A percentile compares a stretch with the other conserved stretches of the same genome.
These are phyloP conservation scores for Auanema sp. DNA, from an alignment of 2,888 invertebrate genomes.

Conservation along the genomic window DNA sequence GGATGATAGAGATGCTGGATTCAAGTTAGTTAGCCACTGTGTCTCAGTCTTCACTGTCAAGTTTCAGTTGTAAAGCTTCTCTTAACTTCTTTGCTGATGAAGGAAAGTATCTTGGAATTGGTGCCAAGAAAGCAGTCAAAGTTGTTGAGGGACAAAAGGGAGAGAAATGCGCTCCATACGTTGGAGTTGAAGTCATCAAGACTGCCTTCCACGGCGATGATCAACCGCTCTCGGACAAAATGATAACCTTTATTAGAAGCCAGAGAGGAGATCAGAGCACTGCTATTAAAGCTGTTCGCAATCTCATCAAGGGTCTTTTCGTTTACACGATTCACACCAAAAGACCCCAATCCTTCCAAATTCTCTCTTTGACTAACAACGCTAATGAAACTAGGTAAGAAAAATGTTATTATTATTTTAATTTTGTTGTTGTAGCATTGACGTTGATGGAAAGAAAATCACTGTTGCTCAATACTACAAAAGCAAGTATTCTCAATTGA, in stretches of 20 bases:
- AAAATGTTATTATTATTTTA: background rate
- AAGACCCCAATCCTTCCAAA: too few relatives aligned
- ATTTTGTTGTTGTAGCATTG: slow-evolving; percentile 1
- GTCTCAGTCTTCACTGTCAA: background rate
- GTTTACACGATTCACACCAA: too few relatives aligned
- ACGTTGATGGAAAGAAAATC: slow-evolving; percentile 12
- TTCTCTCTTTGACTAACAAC: too few relatives aligned
- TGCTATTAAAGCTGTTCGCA: background rate
- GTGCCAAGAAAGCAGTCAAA: slow-evolving; percentile 13
- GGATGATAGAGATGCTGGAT: slow-evolving; percentile 3
- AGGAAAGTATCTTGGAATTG: slow-evolving; percentile 17
- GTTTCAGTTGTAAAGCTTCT: background rate
- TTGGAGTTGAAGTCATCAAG: slow-evolving; percentile 15
- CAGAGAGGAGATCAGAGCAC: background rate
- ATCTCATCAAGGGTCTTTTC: too few relatives aligned
- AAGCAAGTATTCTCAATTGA: slow-evolving; percentile 19
- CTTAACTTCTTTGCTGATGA: slow-evolving; percentile 6
- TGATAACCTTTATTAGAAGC: background rate
- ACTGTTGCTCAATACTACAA: slow-evolving; percentile 23
- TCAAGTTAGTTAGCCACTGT: slow-evolving; percentile 1
- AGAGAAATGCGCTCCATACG: slow-evolving; percentile 5
- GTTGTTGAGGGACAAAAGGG: slow-evolving; percentile 9
- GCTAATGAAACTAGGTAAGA: too few relatives aligned
- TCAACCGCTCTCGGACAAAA: slow-evolving; percentile 14
- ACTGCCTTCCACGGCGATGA: slow-evolving; percentile 16